Evolutionary conservation across 2,797 vertebrate genomes (phyloP).

Genomic region (Pseudocheirus occidentalis): DNA sequence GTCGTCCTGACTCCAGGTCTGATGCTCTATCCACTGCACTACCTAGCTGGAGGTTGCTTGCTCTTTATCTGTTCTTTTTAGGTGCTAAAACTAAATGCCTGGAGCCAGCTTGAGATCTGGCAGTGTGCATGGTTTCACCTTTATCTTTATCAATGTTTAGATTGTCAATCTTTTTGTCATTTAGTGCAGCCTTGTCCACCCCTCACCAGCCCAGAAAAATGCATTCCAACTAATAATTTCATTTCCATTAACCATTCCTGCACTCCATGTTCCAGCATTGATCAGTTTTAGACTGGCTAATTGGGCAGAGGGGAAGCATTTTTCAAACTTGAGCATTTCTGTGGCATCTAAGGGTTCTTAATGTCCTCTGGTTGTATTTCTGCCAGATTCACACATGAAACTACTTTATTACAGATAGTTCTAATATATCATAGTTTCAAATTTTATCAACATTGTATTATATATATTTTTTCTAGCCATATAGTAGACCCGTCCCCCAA

Average conservation of each 20-base stretch:
- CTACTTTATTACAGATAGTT: neutral
- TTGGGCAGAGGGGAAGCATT: neutral
- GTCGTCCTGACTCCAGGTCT: neutral
- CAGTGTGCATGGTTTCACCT: neutral
- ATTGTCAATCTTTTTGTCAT: neutral
- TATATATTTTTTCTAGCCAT: neutral
- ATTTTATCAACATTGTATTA: neutral
- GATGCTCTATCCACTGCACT: neutral
- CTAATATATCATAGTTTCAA: neutral
- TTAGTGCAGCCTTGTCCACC: neutral
- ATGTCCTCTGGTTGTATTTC: neutral
- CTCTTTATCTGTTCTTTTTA: neutral
- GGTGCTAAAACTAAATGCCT: neutral
- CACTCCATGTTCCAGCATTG: accelerated
- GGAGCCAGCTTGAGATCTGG: neutral
- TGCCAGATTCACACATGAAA: neutral
- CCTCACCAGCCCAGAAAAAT: neutral
- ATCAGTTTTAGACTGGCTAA: neutral
- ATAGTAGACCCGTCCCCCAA: neutral
- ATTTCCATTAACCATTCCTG: accelerated
- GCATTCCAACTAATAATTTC: neutral
- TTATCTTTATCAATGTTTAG: neutral
- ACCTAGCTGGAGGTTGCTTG: neutral
- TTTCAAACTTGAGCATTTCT: neutral
- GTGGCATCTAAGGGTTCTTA: neutral